These are phyloP conservation scores for Drosophila parthenogenetica DNA, from an alignment of 2,888 invertebrate species.

Conservation along the genomic window DNA sequence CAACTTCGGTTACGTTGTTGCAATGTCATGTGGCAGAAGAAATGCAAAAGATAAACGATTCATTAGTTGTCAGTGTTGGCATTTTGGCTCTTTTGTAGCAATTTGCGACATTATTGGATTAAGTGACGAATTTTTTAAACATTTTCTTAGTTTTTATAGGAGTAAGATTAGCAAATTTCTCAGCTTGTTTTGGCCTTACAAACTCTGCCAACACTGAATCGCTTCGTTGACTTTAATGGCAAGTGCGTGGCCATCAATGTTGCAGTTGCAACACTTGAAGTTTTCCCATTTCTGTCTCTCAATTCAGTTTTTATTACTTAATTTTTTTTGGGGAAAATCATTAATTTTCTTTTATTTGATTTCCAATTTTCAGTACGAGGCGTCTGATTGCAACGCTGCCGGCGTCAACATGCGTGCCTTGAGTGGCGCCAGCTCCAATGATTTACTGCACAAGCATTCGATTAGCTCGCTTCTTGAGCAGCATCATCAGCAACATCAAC, in stretches of 20 bases:
- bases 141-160: no score
- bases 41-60: constrained; percentile 82
- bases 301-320: constrained; percentile 54
- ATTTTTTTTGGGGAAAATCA: constrained; percentile 16
- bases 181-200: no score
- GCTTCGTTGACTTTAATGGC: constrained; percentile 52
- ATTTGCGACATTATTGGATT: no score
- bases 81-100: no score
- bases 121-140: no score
- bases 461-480: constrained; percentile 86
- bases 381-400: constrained; percentile 64
- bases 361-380: constrained; percentile 71
- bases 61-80: constrained; percentile 67
- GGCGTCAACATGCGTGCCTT: constrained; percentile 70
- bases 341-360: constrained; percentile 2
- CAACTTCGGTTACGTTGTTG: constrained; percentile 63
- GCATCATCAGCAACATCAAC: constrained; percentile 76
- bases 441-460: constrained; percentile 86
- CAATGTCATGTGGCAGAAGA: constrained; percentile 69
- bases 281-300: constrained; percentile 23
- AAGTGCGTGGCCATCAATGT: constrained; percentile 52
- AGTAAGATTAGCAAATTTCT: no score
- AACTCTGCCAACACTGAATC: constrained; percentile 46
- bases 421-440: constrained; percentile 78
- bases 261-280: constrained; percentile 44